Evolutionary conservation across 2,797 vertebrate genomes (phyloP).

Genomic region (Poeciliopsis gracilis): DNA sequence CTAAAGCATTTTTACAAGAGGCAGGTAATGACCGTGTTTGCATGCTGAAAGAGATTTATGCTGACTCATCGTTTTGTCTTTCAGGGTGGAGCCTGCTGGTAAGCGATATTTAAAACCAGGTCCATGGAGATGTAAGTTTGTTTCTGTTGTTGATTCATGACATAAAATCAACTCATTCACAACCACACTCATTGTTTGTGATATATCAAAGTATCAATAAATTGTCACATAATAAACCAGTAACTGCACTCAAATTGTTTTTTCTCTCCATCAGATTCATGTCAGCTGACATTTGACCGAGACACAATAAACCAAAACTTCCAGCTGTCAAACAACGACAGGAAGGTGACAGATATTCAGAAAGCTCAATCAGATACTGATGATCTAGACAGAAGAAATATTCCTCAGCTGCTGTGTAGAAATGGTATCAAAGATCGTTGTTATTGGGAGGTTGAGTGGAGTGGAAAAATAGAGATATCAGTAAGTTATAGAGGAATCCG

Average conservation of each 20-base stretch:
- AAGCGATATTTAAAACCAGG: background rate
- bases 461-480: background rate
- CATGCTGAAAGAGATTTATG: background rate
- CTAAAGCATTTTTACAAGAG: background rate
- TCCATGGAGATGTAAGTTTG: background rate
- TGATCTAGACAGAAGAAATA: background rate
- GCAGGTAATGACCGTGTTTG: background rate
- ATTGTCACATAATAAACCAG: background rate
- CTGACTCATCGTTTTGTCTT: background rate
- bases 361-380: background rate
- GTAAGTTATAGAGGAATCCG: background rate
- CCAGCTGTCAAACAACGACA: background rate
- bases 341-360: background rate
- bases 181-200: background rate
- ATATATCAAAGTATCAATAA: background rate
- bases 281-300: conserved; percentile 2
- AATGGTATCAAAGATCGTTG: background rate
- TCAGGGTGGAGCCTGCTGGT: background rate
- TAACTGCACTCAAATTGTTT: background rate
- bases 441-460: conserved; percentile 4
- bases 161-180: background rate
- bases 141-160: background rate
- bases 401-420: conserved; percentile 1
- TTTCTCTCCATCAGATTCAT: conserved; percentile 1
- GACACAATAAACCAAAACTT: background rate